These are phyloP conservation scores for Discoglossus pictus DNA, from an alignment of 2,797 vertebrate species.

Conservation along the genomic window DNA sequence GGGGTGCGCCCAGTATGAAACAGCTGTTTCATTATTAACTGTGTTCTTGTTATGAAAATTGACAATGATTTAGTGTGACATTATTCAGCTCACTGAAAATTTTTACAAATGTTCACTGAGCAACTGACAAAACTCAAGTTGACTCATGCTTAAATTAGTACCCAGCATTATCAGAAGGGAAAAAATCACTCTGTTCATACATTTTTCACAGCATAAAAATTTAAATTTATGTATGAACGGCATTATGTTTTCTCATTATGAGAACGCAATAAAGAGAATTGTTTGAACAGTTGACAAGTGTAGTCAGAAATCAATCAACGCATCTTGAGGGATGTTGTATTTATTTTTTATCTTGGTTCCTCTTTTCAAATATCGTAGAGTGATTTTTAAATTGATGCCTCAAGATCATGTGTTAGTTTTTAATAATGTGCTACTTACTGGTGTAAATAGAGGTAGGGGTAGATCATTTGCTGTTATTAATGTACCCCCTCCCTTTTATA, in stretches of 20 bases:
- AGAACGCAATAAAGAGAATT: not conserved
- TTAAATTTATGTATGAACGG: conserved; percentile 14
- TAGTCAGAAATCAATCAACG: not conserved
- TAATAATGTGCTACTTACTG: too few species aligned
- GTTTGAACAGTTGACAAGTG: conserved; percentile 2
- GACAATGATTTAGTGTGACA: conserved; percentile 57
- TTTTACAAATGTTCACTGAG: conserved; percentile 58
- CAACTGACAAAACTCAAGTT: conserved; percentile 63
- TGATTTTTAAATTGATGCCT: too few species aligned
- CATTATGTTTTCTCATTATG: conserved; percentile 10
- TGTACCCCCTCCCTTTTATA: too few species aligned
- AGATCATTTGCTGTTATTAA: too few species aligned
- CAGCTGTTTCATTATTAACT: conserved; percentile 56
- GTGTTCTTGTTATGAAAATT: conserved; percentile 54
- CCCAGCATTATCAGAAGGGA: conserved; percentile 52
- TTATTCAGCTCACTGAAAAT: conserved; percentile 54
- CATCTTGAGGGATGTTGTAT: too few species aligned
- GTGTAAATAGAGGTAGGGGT: too few species aligned
- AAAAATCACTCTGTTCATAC: conserved; percentile 43
- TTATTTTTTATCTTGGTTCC: too few species aligned
- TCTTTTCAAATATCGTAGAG: too few species aligned
- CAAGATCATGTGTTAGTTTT: too few species aligned
- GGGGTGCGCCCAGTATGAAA: not conserved
- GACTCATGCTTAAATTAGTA: conserved; percentile 60
- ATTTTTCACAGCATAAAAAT: conserved; percentile 34